Base-by-base conservation (phyloP, 2,113 vertebrate genomes). In the Acanthochromis polyacanthus region DNA sequence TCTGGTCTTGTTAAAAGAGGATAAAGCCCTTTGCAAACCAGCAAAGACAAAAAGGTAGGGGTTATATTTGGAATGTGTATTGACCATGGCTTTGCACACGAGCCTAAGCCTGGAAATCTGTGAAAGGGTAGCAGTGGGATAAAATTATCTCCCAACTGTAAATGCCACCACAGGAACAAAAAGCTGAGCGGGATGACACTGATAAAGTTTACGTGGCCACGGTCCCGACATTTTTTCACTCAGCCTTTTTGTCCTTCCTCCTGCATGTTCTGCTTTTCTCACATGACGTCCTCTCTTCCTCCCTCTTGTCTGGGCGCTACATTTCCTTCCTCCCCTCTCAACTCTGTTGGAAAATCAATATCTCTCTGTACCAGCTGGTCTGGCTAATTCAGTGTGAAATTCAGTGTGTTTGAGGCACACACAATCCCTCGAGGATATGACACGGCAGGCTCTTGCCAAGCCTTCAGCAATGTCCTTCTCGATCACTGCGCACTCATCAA, bases 341-440 rank as follows among this genome's bases (percentile, higher is more conserved):
- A 84, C 82, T 78, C 75, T 58, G 78, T 71, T 65, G 58, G 78
- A 88, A 90, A 93, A 92, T 94, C 91, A 88, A 93, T 93, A 93
- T 93, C 92, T 93, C 83, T 74, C 84, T 60, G 64, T 80, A 90
- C 88, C 91, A 93, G 92, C 90, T 92, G 84, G 89, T 86, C 89
- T 71, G 86, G 79, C 82, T 92, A 93, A 93, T 92, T 91, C 85
- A 68, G 75, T 92, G 90, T 92, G 92, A 93, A 93, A 94, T 92
- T 90, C 71, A 60, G 80, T 84, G 88, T 88, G 86, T 88, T 90
- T 88, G 87, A 90, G 86, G 84, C 52, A 28, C 78, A 48, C 78
- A 69, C 74, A 81, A 84, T 90, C 89, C 89, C 84, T 72, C 1
- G 53, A 81, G 91, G 83, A 89, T 86, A 32, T 78, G 83, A 90